These are phyloP conservation scores for Netelia melanura DNA, from an alignment of 2,888 invertebrate species.

Conservation along the genomic window DNA sequence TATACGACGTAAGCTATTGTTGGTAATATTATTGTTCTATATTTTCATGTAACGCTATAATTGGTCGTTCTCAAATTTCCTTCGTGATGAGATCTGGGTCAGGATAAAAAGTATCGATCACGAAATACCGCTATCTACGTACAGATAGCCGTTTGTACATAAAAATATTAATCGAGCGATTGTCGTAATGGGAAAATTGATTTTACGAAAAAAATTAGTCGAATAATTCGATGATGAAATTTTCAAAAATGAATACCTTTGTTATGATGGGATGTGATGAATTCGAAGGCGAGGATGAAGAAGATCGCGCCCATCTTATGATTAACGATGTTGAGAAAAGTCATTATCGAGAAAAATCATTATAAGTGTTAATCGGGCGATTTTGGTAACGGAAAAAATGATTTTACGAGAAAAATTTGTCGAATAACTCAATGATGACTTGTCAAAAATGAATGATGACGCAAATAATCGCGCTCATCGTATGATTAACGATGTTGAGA, in stretches of 20 bases:
- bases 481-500: too few species aligned
- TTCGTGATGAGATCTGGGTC: slow-evolving; percentile 32
- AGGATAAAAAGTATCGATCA: slow-evolving; percentile 24
- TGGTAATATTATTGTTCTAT: background rate
- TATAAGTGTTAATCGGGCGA: too few species aligned
- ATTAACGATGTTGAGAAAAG: too few species aligned
- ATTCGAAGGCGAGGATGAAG: too few species aligned
- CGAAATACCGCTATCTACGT: background rate
- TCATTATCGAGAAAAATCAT: too few species aligned
- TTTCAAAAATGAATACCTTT: background rate
- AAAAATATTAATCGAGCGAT: background rate
- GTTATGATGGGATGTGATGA: too few species aligned
- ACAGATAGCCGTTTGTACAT: background rate
- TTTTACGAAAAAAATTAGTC: background rate
- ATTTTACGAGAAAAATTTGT: too few species aligned
- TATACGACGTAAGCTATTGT: background rate
- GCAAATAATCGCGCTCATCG: too few species aligned
- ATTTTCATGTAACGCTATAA: background rate
- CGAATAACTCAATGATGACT: too few species aligned
- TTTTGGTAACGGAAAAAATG: too few species aligned
- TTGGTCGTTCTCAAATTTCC: slow-evolving; percentile 36
- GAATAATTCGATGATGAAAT: background rate
- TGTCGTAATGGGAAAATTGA: background rate
- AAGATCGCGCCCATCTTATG: too few species aligned
- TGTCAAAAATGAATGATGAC: too few species aligned